Evolutionary conservation across 2,113 vertebrate species (phyloP).

Genomic region (Tragelaphus scriptus): DNA sequence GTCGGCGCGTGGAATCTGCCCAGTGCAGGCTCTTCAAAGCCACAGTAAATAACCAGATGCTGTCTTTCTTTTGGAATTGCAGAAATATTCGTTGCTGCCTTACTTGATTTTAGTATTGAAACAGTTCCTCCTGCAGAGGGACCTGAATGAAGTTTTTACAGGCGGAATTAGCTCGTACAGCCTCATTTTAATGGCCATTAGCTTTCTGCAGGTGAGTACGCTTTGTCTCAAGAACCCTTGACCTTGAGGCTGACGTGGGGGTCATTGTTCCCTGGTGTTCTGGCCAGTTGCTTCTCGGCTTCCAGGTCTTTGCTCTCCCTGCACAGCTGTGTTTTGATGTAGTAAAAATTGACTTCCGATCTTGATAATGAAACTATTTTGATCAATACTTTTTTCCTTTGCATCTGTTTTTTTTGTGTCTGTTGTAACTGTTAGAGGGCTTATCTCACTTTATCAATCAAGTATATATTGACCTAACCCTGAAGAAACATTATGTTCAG

Average conservation of each 20-base stretch:
- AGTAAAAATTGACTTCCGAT: neutral
- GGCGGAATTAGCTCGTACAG: conserved; percentile 99
- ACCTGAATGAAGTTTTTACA: conserved; percentile 98
- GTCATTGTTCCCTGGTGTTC: rapidly evolving
- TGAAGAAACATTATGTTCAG: neutral
- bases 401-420: neutral
- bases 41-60: neutral
- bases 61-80: conserved; percentile 49
- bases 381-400: neutral
- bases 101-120: conserved; percentile 98
- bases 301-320: rapidly evolving
- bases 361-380: neutral
- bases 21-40: neutral
- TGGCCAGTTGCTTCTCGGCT: rapidly evolving
- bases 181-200: conserved; percentile 99
- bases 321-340: rapidly evolving
- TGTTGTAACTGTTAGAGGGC: neutral
- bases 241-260: rapidly evolving
- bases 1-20: neutral
- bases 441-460: neutral
- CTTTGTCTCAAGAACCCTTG: rapidly evolving
- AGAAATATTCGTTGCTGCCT: conserved; percentile 97
- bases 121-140: conserved; percentile 98
- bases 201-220: conserved; percentile 93
- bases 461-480: neutral